Base-by-base conservation (phyloP, 2,113 vertebrate species). In the Dinomys branickii region DNA sequence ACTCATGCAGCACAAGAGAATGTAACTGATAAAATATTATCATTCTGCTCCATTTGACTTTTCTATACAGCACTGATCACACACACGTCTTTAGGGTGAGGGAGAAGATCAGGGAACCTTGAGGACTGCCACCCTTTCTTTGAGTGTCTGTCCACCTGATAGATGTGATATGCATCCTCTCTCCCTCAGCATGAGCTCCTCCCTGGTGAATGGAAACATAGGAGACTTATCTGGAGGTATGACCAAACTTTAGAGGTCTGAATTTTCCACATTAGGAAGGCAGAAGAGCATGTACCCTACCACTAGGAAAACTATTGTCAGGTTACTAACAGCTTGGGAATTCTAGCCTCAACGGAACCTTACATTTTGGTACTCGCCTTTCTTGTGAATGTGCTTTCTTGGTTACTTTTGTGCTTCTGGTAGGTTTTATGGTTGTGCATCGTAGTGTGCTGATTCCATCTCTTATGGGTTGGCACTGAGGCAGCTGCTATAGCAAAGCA, bases 181-280 rank as follows among this genome's bases (percentile, higher is more conserved):
- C 19, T 65, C 81, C 35, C 7, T 28, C 10, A 17, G 13, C 1
- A 30, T 26, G 35, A 35, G 10, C 26, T 50, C 54, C 24, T 73
- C 63, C 14, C 1, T 50, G 4, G 26, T 9, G 5, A 54, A 19
- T 90, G 59, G 33, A 91, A 52, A 33, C 50, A 24, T 6, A 33
- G 19, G 14, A 75, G 7, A 12, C 12, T 91, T 13, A 59, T 7
- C 17, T 22, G 50, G n/a, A 54, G 41, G 3, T 11, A 9, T 38
- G 0, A 2, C 11, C 7, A 10, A 52, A 47, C 33, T 2, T 28
- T 8, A 89, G 26, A 65, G 5, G 7, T 8, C 7, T 63, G 1
- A 50, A 16, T 50, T 90, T 44, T 33, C 12, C 47, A 56, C 19
- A 9, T 90, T 54, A 56, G 20, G n/a, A 63, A 41, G 73, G 7